These are phyloP conservation scores for Argya squamiceps DNA, from an alignment of 2,797 vertebrate species.

Conservation along the genomic window DNA sequence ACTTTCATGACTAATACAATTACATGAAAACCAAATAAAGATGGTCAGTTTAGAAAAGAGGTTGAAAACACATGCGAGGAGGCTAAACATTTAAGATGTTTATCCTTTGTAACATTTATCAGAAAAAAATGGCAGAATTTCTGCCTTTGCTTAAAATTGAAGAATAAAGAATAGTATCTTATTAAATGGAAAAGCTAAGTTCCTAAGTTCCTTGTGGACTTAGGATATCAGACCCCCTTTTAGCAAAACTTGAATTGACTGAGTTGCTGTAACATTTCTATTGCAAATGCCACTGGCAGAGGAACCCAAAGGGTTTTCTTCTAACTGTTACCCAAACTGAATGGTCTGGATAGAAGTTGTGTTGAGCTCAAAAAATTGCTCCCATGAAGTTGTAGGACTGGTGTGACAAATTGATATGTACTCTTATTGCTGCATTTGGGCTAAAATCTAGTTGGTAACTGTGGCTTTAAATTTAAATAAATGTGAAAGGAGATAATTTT, in stretches of 20 bases:
- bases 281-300: not conserved
- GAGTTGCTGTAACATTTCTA: not conserved
- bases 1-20: not conserved
- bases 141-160: not conserved
- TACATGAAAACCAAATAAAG: not conserved
- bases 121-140: not conserved
- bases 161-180: not conserved
- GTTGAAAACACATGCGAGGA: not conserved
- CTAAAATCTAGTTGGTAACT: not conserved
- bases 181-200: not conserved
- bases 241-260: not conserved
- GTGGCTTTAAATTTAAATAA: not conserved
- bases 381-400: not conserved
- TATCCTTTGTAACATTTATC: not conserved
- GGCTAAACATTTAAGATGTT: not conserved
- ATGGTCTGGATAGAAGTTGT: not conserved
- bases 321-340: not conserved
- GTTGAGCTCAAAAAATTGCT: not conserved
- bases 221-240: not conserved
- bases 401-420: not conserved
- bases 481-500: not conserved
- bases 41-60: not conserved
- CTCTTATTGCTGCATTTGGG: not conserved
- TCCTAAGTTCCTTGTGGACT: not conserved
- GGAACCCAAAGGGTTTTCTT: not conserved